Percentiles rank a stretch among this genome's conserved stretches.
These are phyloP conservation scores for Sebastolobus altivelis DNA, from an alignment of 2,797 vertebrate genomes.

Conservation along the genomic window DNA sequence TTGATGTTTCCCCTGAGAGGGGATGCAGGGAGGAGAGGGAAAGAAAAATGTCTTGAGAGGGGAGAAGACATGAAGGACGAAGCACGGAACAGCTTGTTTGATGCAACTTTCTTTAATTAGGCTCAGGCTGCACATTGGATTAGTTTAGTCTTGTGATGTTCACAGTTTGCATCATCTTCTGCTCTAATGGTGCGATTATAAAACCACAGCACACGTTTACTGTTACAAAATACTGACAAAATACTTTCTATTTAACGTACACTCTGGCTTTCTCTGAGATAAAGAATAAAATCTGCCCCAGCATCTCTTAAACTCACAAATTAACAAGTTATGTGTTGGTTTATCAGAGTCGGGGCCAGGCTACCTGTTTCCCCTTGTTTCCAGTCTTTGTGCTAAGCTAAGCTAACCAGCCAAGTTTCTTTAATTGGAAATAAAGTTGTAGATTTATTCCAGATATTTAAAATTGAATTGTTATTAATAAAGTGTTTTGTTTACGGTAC, in stretches of 20 bases:
- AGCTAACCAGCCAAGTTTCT: no score
- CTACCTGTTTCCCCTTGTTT: no score
- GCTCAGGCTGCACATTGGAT: slow-evolving; percentile 12
- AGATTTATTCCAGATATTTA: not conserved
- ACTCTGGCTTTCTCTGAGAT: not conserved
- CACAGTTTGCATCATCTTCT: slow-evolving; percentile 23
- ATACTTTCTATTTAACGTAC: not conserved
- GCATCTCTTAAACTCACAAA: no score
- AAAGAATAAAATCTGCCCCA: no score
- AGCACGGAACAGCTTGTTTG: slow-evolving; percentile 1
- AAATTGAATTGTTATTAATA: not conserved
- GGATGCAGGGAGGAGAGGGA: not conserved
- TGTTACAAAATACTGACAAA: not conserved
- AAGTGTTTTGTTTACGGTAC: no score
- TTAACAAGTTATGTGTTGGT: no score
- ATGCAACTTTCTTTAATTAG: slow-evolving; percentile 21
- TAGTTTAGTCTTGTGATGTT: not conserved
- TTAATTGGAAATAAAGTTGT: not conserved
- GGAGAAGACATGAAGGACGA: not conserved
- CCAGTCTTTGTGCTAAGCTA: no score
- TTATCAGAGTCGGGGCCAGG: no score
- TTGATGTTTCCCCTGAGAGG: not conserved
- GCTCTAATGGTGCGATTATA: slow-evolving; percentile 8
- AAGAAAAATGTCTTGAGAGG: no score
- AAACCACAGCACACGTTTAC: not conserved